Evolutionary conservation across 2,113 vertebrate species (phyloP).

Genomic region (Gobiocypris rarus): DNA sequence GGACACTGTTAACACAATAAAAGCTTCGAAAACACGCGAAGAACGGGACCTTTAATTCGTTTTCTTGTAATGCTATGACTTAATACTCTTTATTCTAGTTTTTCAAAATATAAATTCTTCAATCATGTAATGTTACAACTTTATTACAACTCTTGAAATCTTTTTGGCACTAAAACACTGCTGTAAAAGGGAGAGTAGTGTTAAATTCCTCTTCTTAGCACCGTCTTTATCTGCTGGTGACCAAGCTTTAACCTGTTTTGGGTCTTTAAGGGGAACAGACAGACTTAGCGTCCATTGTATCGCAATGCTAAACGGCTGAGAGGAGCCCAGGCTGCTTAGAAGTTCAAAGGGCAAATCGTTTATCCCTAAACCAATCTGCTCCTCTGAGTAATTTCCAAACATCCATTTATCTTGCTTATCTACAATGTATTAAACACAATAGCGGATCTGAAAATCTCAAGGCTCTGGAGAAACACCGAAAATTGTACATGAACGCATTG

Average conservation of each 20-base stretch:
- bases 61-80: not conserved
- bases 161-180: not conserved
- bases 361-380: slow-evolving; percentile 38
- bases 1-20: too few relatives aligned
- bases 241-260: slow-evolving; percentile 24
- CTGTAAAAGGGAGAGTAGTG: not conserved
- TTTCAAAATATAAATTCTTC: not conserved
- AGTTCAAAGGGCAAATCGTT: not conserved
- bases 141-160: not conserved
- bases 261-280: slow-evolving; percentile 12
- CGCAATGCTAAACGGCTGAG: slow-evolving; percentile 18
- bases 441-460: not conserved
- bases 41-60: too few relatives aligned
- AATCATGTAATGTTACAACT: not conserved
- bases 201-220: not conserved
- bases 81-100: not conserved
- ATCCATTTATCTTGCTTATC: slow-evolving; percentile 12
- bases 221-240: not conserved
- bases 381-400: not conserved
- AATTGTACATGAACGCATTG: not conserved
- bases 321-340: slow-evolving; percentile 12
- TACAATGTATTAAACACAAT: not conserved
- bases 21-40: too few relatives aligned
- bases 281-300: slow-evolving; percentile 13
- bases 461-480: not conserved